Conservation (phyloP, 2,113 vertebrate species). For the Microcebus griseorufus region DNA sequence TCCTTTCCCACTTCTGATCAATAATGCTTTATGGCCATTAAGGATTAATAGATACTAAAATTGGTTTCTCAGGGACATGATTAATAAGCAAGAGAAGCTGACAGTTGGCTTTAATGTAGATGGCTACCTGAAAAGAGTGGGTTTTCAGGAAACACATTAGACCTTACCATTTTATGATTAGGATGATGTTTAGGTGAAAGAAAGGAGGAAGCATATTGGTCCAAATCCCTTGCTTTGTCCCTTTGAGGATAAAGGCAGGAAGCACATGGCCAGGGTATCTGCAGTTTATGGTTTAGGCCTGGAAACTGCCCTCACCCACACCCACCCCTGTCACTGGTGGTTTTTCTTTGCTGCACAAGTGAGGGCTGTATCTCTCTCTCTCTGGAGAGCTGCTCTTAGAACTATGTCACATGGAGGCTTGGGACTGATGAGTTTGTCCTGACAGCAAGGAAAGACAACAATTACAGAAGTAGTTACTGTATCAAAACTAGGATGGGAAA, state of each 20-base stretch:
- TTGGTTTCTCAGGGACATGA: conserved; percentile 15
- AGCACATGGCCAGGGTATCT: neutral
- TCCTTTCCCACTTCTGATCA: conserved; percentile 29
- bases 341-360: neutral
- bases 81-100: conserved; percentile 7
- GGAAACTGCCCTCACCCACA: neutral
- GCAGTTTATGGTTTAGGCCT: neutral
- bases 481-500: neutral
- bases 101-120: conserved; percentile 45
- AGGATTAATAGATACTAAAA: conserved; percentile 36
- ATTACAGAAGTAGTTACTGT: neutral
- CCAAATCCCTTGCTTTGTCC: neutral
- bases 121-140: neutral
- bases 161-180: neutral
- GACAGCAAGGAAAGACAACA: neutral
- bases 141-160: conserved; percentile 1
- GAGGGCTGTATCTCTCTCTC: neutral
- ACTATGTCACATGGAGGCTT: neutral
- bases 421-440: neutral
- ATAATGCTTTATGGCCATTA: neutral
- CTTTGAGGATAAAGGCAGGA: neutral
- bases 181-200: neutral
- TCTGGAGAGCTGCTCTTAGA: neutral
- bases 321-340: neutral
- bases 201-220: neutral